Evolutionary conservation across 2,888 invertebrate genomes (phyloP), one percentile per base, ranked within the genome.

Genomic region (Cremastinae sp.): DNA sequence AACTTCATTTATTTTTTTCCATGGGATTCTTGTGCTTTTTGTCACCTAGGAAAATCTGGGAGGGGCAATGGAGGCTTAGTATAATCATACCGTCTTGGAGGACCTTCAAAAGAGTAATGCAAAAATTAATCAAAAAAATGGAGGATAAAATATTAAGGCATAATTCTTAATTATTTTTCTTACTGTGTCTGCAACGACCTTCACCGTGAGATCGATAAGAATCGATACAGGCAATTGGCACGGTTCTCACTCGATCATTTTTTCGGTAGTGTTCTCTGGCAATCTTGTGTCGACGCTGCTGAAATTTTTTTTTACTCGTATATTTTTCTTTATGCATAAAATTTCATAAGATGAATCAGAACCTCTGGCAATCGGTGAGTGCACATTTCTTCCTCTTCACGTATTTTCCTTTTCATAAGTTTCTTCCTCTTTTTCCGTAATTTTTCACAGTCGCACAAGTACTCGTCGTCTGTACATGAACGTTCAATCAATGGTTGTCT

Each of bases 1-100:
- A 59, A 61, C 12, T 70, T 70, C 51, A 69, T 45, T 49, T 43
- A 37, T 2, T 16, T 14, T 10, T 4, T 45, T 70, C 45, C 9
- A 39, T 1, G 18, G 35, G 14, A 18, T 47, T 55, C 16, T 28
- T 39, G 8, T 35, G 56, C 28, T 14, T 62, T 53, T 55, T 55
- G 65, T 82, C 80, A 83, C 70, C 82, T 84, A 28, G 85, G 84
- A 51, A 86, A 86, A 74, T 86, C 86, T 61, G 84, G 84, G 20
- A 78, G 65, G 7, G 85, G 86, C 18, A 85, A 65, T 3, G 82
- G 82, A n/a, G 86, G 86, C 71, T 80, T 83, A 16, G 79, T 80
- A 12, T 59, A 79, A 64, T 76, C 75, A 14, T 74, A 78, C 58
- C 56, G 70, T 69, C 78, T 81, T 37, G 79, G 78, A 22, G 75